Evolutionary conservation across 2,888 invertebrate species (phyloP), one percentile per base, ranked within the genome.

Genomic region (Branchinecta sandiegonensis): DNA sequence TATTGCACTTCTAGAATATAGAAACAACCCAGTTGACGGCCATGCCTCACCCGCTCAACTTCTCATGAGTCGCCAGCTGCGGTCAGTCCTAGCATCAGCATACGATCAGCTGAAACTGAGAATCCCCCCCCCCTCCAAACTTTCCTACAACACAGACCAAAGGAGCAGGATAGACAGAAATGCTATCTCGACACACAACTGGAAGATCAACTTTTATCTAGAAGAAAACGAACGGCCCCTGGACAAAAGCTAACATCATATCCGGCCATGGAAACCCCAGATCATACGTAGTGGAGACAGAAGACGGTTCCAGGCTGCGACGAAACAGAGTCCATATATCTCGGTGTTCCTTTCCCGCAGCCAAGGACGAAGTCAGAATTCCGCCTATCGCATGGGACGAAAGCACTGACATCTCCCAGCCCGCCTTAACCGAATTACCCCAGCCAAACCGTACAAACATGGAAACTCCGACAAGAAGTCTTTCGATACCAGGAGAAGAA

Each of bases 151-250:
- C 56, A 50, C 56, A 50, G 56, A 14, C 2, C 6, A 50, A 50
- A 50, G 50, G 50, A 50, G 6, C 4, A 50, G 56, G 0, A 6
- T 5, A 50, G 56, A 5, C 3, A 50, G 6, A 50, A 50, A 50
- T 50, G 13, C 6, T 50, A 6, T 6, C 6, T 5, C 14, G 56
- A 6, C 14, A 50, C 56, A 56, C 56, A 8, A 56, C n/a, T n/a
- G 7, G 14, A 50, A 13, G 56, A 56, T 8, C 56, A 56, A 56
- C 8, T 56, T 8, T 56, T 56, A 14, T 56, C 9, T 8, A 56
- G 56, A 56, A 56, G 56, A 56, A 56, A 56, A 9, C 9, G 56
- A 56, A 56, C 56, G 14, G 56, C 56, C 56, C 56, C 56, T 56
- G 56, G 56, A 56, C 8, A 56, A 56, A 56, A 56, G 56, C 8